Evolutionary conservation across 2,797 vertebrate genomes (phyloP).

Genomic region (Uromys caudimaculatus): DNA sequence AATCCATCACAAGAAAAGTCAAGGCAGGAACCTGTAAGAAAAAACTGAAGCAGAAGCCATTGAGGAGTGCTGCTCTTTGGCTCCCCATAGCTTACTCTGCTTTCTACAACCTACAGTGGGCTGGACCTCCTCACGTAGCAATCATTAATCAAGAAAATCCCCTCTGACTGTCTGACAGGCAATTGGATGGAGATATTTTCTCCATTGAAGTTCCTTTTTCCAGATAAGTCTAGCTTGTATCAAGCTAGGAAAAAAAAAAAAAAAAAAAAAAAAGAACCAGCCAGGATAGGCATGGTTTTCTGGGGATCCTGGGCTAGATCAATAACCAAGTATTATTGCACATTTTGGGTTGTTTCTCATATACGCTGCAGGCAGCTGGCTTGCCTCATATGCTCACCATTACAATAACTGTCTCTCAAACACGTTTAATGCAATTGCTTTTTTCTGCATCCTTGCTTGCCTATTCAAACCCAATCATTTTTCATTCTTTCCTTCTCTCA

Average conservation of each 20-base stretch:
- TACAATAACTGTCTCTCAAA: constrained; percentile 13
- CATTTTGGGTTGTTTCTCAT: background rate
- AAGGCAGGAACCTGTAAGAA: background rate
- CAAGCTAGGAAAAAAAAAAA: background rate
- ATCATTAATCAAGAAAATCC: background rate
- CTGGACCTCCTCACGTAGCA: background rate
- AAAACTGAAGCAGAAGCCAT: background rate
- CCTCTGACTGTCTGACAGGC: background rate
- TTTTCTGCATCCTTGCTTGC: background rate
- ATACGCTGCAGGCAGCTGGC: background rate
- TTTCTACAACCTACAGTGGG: background rate
- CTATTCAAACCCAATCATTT: background rate
- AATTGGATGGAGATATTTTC: background rate
- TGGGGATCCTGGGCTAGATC: background rate
- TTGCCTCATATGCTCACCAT: background rate
- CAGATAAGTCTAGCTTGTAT: background rate
- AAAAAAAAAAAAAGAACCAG: background rate
- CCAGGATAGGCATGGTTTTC: background rate
- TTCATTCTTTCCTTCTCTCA: background rate
- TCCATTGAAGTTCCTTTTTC: background rate
- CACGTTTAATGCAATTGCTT: background rate
- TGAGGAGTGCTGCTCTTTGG: too few relatives aligned
- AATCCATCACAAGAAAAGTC: background rate
- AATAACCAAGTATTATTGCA: background rate
- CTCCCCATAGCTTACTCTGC: background rate